phyloP scores from a whole-genome alignment of 30 jellyfish, hydroid and myxozoan species.

The Cassiopea andromeda region DNA sequence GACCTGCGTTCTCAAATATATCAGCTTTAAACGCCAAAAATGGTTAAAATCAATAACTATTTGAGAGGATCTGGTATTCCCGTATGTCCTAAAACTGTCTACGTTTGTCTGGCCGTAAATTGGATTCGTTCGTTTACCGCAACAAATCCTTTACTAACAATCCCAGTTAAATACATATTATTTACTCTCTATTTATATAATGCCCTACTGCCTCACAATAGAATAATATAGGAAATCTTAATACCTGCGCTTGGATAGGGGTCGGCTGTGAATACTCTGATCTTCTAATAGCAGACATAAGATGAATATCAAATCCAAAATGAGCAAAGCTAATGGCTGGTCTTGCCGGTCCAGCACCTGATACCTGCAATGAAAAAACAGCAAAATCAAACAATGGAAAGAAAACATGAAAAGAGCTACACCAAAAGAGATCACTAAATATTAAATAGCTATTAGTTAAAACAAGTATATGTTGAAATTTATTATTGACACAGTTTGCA shows the following conservation, averaged over 20 bases:
- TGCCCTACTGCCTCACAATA: neutral
- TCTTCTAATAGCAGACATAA: slow-evolving; percentile 87
- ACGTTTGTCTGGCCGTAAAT: too few species aligned
- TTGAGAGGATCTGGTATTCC: too few species aligned
- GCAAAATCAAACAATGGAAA: neutral
- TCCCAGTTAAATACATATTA: neutral
- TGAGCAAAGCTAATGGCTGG: slow-evolving; percentile 98
- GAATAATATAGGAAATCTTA: neutral
- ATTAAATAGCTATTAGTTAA: too few species aligned
- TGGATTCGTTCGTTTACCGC: too few species aligned
- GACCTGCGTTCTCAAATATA: too few species aligned
- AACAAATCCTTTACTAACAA: too few species aligned
- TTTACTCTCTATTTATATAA: neutral
- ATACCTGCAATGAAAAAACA: slow-evolving; percentile 44
- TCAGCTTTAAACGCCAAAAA: too few species aligned
- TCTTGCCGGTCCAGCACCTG: slow-evolving; percentile 87
- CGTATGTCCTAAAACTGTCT: too few species aligned
- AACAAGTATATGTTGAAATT: too few species aligned
- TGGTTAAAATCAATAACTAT: too few species aligned
- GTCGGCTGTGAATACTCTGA: slow-evolving; percentile 95
- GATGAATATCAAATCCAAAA: slow-evolving; percentile 88
- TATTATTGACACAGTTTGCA: too few species aligned
- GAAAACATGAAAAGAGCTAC: neutral
- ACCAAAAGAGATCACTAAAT: neutral
- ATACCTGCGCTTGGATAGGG: slow-evolving; percentile 96